Conservation (phyloP, 2,113 vertebrate genomes). For the Aythya baeri region DNA sequence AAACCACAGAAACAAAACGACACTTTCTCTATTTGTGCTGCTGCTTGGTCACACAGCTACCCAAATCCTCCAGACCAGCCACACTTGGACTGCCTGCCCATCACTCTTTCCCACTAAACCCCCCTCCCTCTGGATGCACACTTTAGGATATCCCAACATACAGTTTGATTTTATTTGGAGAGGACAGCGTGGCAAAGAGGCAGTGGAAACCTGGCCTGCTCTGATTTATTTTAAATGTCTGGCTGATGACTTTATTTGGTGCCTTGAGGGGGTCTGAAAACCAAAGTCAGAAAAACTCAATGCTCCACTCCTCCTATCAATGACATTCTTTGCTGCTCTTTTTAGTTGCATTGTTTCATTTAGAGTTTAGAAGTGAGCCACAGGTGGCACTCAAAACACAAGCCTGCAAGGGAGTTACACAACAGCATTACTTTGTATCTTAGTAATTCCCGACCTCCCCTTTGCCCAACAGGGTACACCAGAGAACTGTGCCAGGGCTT, state of each 20-base stretch:
- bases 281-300: background rate
- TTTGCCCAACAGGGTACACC: background rate
- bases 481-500: background rate
- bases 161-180: background rate
- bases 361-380: background rate
- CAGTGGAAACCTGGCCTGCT: background rate
- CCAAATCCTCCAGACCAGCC: background rate
- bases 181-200: background rate
- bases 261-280: background rate
- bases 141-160: accelerated
- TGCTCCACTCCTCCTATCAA: background rate
- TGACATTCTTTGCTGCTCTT: background rate
- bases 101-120: background rate
- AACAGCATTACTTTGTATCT: background rate
- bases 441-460: background rate
- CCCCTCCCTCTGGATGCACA: accelerated
- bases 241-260: background rate
- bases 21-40: background rate
- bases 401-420: accelerated
- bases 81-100: too few species aligned
- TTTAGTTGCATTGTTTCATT: background rate
- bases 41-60: accelerated
- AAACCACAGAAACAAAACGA: background rate
- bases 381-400: accelerated
- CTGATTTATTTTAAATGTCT: background rate